These are phyloP conservation scores for Trachelus stipa DNA, from an alignment of 2,888 invertebrate genomes.

Conservation along the genomic window DNA sequence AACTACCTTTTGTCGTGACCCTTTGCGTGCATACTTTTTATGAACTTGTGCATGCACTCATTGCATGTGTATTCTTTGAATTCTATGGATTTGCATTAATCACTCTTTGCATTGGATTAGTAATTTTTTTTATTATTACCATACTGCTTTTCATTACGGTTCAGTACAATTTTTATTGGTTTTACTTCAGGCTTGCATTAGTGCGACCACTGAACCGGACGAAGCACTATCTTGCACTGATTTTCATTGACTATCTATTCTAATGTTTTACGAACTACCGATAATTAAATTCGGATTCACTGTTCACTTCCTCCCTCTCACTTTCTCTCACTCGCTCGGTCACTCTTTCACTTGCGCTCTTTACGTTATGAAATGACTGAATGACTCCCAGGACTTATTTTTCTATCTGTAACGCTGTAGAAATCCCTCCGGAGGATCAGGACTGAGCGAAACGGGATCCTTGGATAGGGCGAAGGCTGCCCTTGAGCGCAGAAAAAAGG, in stretches of 20 bases:
- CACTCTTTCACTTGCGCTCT: conserved; percentile 1
- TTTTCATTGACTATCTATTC: not conserved
- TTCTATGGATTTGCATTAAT: not conserved
- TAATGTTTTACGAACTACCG: not conserved
- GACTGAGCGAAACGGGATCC: conserved; percentile 85
- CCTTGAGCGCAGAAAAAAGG: conserved; percentile 78
- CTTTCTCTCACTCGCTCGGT: conserved; percentile 9
- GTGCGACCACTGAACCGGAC: not conserved
- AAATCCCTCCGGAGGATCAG: conserved; percentile 85
- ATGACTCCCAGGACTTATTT: conserved; percentile 26
- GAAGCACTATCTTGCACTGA: not conserved
- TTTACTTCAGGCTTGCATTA: not conserved
- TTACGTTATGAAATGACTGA: not conserved
- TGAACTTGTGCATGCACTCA: not conserved
- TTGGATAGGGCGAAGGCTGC: conserved; percentile 85
- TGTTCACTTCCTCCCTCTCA: conserved; percentile 12
- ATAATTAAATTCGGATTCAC: not conserved
- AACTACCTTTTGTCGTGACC: not conserved
- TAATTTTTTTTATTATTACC: not conserved
- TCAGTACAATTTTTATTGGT: not conserved
- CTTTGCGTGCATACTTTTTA: not conserved
- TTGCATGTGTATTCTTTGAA: not conserved
- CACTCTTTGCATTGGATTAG: not conserved
- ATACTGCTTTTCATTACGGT: not conserved
- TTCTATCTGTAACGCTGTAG: conserved; percentile 66